Percentiles rank a stretch among this genome's conserved stretches.
These are phyloP conservation scores for Archivesica marissinica DNA, from an alignment of 1,140 invertebrate species.

Conservation along the genomic window DNA sequence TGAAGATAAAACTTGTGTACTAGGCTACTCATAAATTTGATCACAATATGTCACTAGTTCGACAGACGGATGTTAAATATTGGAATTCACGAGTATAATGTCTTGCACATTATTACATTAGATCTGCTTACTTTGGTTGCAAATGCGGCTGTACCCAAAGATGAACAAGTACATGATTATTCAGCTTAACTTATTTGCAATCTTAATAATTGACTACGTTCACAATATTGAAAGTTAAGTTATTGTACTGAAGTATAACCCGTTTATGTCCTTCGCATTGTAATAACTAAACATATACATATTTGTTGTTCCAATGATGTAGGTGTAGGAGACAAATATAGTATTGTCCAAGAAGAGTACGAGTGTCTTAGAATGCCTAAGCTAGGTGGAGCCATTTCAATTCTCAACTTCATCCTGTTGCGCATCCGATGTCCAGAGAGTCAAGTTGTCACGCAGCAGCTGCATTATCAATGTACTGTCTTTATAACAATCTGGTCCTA, in stretches of 20 bases:
- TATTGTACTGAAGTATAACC: background rate
- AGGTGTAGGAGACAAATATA: slow-evolving; percentile 4
- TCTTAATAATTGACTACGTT: background rate
- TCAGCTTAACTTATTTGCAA: too few species aligned
- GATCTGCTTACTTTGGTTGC: too few species aligned
- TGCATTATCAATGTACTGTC: slow-evolving; percentile 99
- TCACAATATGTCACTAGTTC: too few species aligned
- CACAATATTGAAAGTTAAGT: background rate
- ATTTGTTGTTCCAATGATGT: background rate
- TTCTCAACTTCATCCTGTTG: slow-evolving; percentile 65
- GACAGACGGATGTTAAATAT: too few species aligned
- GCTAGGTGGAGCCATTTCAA: slow-evolving; percentile 5
- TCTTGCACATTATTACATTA: too few species aligned
- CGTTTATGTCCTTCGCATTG: too few species aligned
- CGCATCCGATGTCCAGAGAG: slow-evolving; percentile 84
- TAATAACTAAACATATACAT: background rate
- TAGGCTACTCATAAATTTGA: too few species aligned
- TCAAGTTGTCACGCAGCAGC: slow-evolving; percentile 99
- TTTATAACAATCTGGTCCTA: slow-evolving; percentile 99
- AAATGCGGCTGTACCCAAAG: too few species aligned
- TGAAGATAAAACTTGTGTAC: too few species aligned
- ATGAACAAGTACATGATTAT: too few species aligned
- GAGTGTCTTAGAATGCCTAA: background rate
- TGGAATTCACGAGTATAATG: too few species aligned
- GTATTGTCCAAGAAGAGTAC: background rate